Base-by-base conservation (phyloP, 1,140 invertebrate species). In the Cecropterus lyciades region DNA sequence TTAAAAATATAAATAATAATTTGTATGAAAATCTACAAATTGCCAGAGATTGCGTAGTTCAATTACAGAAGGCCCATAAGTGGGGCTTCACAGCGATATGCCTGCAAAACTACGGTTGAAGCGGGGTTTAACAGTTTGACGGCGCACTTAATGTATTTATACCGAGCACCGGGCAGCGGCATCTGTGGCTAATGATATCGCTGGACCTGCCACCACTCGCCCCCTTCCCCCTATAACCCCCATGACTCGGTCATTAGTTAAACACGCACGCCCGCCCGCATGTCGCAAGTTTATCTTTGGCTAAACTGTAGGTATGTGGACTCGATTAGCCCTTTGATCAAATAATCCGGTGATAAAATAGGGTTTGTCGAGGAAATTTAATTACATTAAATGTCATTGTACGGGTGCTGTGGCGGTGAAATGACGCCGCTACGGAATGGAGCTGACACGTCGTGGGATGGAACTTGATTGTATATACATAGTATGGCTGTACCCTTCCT, bases 251-350 rank as follows among this genome's bases (percentile, higher is more conserved):
- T 91, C 88, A 91, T 91, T 91, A 91, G 86, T 88, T 91, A 91
- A 91, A 89, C 85, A 91, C 88, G 86, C 88, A 87, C 86, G 87
- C 80, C 75, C 80, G 80, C 88, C 88, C 88, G 88, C 87, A 91
- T 91, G 87, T 91, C 87, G 85, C 85, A 85, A 89, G 87, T 91
- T 91, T 91, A 91, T 91, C 88, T 91, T 91, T 83, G 81, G 80
- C 86, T 86, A 87, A 91, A 87, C 81, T 83, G 84, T 87, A 88
- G 80, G 79, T 86, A 86, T 86, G 84, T 85, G 80, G 78, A 91
- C 84, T 85, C 87, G 87, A 91, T 91, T 91, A 91, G 88, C 85
- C 89, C 89, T 91, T 91, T 91, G 89, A 91, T 91, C 89, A 91
- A 91, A 91, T 91, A 89, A 91, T 89, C 87, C 85, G 59, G 68